These are phyloP conservation scores for Drosophila cognata DNA, from an alignment of 2,888 invertebrate species.

Conservation along the genomic window DNA sequence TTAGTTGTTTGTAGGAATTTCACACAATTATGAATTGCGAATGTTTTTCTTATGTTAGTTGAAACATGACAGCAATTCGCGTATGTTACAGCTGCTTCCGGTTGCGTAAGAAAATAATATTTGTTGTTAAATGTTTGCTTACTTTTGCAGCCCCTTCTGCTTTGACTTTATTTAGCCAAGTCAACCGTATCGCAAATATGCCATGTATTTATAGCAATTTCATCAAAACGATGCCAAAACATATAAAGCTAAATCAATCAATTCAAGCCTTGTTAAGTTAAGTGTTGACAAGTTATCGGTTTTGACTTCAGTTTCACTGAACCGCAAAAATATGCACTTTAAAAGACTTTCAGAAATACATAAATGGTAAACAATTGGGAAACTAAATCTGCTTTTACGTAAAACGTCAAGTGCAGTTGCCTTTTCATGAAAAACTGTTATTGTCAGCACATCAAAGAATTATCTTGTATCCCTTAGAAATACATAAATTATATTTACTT, in stretches of 20 bases:
- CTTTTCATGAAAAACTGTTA: slow-evolving; percentile 1
- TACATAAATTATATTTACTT: slow-evolving; percentile 1
- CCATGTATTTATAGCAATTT: slow-evolving; percentile 26
- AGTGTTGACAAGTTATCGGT: slow-evolving; percentile 34
- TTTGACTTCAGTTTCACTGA: slow-evolving; percentile 26
- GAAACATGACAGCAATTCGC: neutral
- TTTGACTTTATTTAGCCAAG: slow-evolving; percentile 8
- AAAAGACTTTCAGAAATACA: slow-evolving; percentile 33
- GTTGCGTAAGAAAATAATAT: slow-evolving; percentile 8
- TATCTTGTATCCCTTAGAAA: neutral
- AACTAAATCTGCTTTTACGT: slow-evolving; percentile 41
- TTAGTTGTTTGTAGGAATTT: slow-evolving; percentile 17
- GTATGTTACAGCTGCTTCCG: neutral
- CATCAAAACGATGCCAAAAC: slow-evolving; percentile 12
- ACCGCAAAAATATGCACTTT: slow-evolving; percentile 36
- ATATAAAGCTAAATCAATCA: slow-evolving; percentile 26
- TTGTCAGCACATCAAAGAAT: neutral
- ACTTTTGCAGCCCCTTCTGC: neutral
- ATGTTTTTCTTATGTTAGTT: neutral
- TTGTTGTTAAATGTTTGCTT: neutral
- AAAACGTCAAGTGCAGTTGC: slow-evolving; percentile 37
- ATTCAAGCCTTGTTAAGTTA: neutral
- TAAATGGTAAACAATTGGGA: slow-evolving; percentile 24
- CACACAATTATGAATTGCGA: slow-evolving; percentile 16
- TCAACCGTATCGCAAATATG: neutral